These are phyloP conservation scores for Misgurnus anguillicaudatus DNA, from an alignment of 2,113 vertebrate species.

Conservation along the genomic window DNA sequence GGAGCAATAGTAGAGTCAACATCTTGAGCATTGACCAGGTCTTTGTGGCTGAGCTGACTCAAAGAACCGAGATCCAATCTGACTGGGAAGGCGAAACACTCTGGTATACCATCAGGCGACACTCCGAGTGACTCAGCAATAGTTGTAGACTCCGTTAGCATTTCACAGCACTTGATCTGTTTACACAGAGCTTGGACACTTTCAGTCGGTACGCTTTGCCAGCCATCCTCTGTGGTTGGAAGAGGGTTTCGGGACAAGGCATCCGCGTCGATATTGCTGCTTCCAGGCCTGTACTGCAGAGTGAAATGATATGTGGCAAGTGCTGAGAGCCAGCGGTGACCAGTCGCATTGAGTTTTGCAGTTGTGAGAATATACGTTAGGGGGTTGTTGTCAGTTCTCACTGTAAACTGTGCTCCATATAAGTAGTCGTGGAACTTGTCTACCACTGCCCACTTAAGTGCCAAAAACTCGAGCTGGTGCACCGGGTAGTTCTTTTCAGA, in stretches of 20 bases:
- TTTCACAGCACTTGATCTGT: not conserved
- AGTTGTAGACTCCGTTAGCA: not conserved
- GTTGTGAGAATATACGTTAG: slow-evolving; percentile 18
- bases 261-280: not conserved
- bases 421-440: slow-evolving; percentile 29
- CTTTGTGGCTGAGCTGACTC: slow-evolving; percentile 7
- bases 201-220: not conserved
- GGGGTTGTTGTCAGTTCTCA: slow-evolving; percentile 22
- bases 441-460: slow-evolving; percentile 23
- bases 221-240: not conserved
- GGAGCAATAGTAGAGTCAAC: slow-evolving; percentile 21
- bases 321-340: slow-evolving; percentile 30
- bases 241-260: slow-evolving; percentile 2
- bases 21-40: slow-evolving; percentile 18
- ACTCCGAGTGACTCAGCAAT: not conserved
- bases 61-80: not conserved
- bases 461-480: slow-evolving; percentile 9
- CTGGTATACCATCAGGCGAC: slow-evolving; percentile 4
- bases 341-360: slow-evolving; percentile 24
- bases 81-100: not conserved
- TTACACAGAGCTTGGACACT: slow-evolving; percentile 8
- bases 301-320: slow-evolving; percentile 17
- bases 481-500: slow-evolving; percentile 24
- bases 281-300: slow-evolving; percentile 1
- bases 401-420: slow-evolving; percentile 12